phyloP scores from a whole-genome alignment of 2,888 invertebrate species.

The Cheilosia soror region DNA sequence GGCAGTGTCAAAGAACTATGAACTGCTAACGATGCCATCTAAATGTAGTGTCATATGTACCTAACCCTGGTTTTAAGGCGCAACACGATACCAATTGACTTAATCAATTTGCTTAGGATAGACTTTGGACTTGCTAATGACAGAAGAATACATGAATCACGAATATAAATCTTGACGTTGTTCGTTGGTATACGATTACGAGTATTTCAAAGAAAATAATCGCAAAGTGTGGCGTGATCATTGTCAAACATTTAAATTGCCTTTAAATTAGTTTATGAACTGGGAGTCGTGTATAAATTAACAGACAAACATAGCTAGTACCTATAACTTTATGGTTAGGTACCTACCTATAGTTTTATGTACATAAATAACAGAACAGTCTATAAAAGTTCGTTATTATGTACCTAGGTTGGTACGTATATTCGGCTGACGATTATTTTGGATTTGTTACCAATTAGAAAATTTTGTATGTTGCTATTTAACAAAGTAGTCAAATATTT shows the following conservation, averaged over 20 bases:
- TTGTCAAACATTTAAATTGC: neutral
- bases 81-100: neutral
- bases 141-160: conserved; percentile 6
- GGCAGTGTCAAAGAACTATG: neutral
- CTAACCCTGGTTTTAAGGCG: neutral
- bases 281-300: neutral
- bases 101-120: neutral
- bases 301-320: neutral
- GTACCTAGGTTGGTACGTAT: too few relatives aligned
- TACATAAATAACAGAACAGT: too few relatives aligned
- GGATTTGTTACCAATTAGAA: too few relatives aligned
- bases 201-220: neutral
- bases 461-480: too few relatives aligned
- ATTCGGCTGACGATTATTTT: too few relatives aligned
- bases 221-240: conserved; percentile 4
- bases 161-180: neutral
- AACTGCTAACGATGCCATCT: neutral
- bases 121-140: conserved; percentile 13
- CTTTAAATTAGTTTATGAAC: conserved; percentile 16
- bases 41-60: too few relatives aligned
- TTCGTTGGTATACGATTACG: neutral
- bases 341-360: too few relatives aligned
- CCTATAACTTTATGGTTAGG: neutral
- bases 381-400: too few relatives aligned
- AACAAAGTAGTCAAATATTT: too few relatives aligned